A percentile compares a stretch with the other conserved stretches of the same genome.
Conservation (phyloP, 2,113 vertebrate species). For the Onychorhynchus coronatus region DNA sequence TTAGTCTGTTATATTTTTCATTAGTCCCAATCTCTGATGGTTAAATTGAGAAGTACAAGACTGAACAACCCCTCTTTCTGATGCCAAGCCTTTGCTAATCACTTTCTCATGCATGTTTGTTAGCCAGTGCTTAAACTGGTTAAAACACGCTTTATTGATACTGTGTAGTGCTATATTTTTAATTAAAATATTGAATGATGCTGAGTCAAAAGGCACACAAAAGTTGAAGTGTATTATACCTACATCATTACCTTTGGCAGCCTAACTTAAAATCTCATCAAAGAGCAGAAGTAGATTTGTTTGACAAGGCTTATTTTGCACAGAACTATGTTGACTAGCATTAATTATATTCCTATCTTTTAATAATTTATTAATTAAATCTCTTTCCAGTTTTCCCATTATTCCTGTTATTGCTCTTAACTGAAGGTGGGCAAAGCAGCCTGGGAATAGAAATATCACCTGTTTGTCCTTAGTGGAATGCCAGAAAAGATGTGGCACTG, state of each 20-base stretch:
- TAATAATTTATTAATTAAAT: conserved; percentile 67
- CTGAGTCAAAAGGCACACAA: conserved; percentile 37
- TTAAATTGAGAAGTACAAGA: background rate
- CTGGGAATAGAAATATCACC: background rate
- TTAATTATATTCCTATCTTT: conserved; percentile 52
- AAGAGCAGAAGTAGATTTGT: conserved; percentile 43
- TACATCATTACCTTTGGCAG: conserved; percentile 25
- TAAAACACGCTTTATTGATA: conserved; percentile 15
- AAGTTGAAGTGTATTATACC: conserved; percentile 30
- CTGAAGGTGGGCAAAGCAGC: background rate
- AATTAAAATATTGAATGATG: conserved; percentile 45
- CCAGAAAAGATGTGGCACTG: background rate
- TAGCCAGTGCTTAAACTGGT: conserved; percentile 2
- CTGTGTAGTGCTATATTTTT: conserved; percentile 41
- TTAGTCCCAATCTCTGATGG: background rate
- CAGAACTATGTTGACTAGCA: conserved; percentile 42
- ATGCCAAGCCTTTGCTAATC: background rate
- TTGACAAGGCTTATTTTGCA: conserved; percentile 63
- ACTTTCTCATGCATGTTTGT: background rate
- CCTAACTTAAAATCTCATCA: conserved; percentile 54
- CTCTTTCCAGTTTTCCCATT: conserved; percentile 10
- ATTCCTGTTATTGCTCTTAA: conserved; percentile 24
- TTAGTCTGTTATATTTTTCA: background rate
- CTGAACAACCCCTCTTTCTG: background rate
- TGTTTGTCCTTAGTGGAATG: background rate